Evolutionary conservation across 2,888 invertebrate genomes (phyloP), one percentile per base, ranked within the genome.

Genomic region (Ectemnius cavifrons): DNA sequence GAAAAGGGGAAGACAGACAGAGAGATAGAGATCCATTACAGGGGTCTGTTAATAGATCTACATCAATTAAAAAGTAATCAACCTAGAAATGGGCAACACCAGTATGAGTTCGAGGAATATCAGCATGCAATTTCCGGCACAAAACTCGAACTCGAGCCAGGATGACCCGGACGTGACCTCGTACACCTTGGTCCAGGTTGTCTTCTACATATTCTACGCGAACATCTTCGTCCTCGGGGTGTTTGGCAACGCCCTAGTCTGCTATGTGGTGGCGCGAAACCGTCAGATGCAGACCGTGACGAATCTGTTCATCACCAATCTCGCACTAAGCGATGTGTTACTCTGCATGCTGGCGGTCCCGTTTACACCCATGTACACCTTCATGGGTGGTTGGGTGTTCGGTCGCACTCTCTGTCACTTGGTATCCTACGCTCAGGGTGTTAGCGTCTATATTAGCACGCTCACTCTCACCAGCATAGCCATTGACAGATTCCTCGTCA

Each of bases 231-330:
- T 97, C 0, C 92, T 98, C 58, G 99, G 99, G 2, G 92, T 98
- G 0, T 94, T 96, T 83, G 98, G 98, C 0, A 98, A 98, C 91
- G 93, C 95, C 0, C 92, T 99, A 18, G 99, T 99, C 23, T 97
- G 98, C 87, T 98, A 95, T 89, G 98, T 99, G 16, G 98, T 99
- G 5, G 93, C 96, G 47, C 93, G 97, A 45, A 99, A 98, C 91
- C 95, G 95, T 82, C 96, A 97, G 37, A 99, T 99, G 99, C 98
- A 98, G 89, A 98, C 98, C 0, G 99, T 99, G 49, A 99, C 99
- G 3, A 99, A 99, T 91, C 94, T 98, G 65, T 99, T 99, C 92
- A 99, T 99, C 88, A 97, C 97, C 57, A 99, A 99, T 90, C 92
- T 99, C 85, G 99, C 99, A 0, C 92, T 99, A 46, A 97, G 98